phyloP scores from a whole-genome alignment of 2,113 vertebrate genomes.

The Coryphaenoides rupestris region DNA sequence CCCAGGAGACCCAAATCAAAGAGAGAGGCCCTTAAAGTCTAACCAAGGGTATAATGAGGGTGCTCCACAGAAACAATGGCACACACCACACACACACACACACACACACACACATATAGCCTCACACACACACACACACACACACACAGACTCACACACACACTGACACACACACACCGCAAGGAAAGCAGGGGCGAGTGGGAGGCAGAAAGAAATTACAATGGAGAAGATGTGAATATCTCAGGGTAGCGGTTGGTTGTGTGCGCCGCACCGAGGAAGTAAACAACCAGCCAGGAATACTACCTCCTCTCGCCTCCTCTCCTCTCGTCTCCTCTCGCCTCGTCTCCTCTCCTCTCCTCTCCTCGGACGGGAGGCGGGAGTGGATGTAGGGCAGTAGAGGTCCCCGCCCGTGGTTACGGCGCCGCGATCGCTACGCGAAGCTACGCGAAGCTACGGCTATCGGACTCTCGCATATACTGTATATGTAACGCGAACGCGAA shows the following conservation, averaged over 20 bases:
- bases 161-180: conserved; percentile 37
- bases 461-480: no score
- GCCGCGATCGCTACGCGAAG: conserved; percentile 53
- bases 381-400: conserved; percentile 54
- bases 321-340: no score
- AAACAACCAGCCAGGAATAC: conserved; percentile 24
- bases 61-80: conserved; percentile 67
- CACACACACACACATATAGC: conserved; percentile 32
- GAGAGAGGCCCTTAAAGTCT: conserved; percentile 67
- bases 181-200: conserved; percentile 29
- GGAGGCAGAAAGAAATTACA: neutral
- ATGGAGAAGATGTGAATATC: neutral
- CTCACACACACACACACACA: no score
- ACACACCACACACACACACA: conserved; percentile 55
- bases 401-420: conserved; percentile 63
- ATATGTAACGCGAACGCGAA: no score
- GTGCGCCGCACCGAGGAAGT: neutral
- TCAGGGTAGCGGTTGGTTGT: neutral
- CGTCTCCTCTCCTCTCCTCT: no score
- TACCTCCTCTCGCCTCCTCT: no score
- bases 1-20: conserved; percentile 68
- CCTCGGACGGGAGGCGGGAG: conserved; percentile 11
- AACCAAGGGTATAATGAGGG: conserved; percentile 72
- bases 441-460: no score
- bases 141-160: conserved; percentile 43